Conservation (phyloP, 2,888 invertebrate species). For the Chirona hameri region DNA sequence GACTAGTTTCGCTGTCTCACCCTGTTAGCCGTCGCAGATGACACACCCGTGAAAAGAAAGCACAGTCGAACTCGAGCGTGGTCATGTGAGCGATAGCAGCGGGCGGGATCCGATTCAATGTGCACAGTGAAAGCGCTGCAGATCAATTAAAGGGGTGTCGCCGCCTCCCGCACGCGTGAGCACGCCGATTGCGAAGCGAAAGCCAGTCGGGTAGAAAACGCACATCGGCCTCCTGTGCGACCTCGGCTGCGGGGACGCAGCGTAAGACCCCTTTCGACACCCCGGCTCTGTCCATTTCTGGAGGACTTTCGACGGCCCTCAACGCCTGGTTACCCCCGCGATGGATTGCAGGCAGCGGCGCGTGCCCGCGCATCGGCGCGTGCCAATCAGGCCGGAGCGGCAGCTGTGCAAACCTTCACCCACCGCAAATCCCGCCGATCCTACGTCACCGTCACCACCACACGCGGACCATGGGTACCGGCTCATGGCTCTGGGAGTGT, state of each 20-base stretch:
- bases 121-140: not conserved
- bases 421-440: not conserved
- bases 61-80: not conserved
- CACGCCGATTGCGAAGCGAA: not conserved
- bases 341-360: not conserved
- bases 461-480: not conserved
- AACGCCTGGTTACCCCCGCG: not conserved
- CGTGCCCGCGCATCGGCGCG: not conserved
- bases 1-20: not conserved
- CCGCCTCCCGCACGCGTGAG: not conserved
- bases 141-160: conserved; percentile 2
- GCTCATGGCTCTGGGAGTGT: not conserved
- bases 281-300: not conserved
- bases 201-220: not conserved
- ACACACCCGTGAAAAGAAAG: not conserved
- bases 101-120: not conserved
- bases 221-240: not conserved
- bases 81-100: not conserved
- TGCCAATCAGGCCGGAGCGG: not conserved
- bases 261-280: not conserved
- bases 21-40: not conserved
- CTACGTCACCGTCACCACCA: not conserved
- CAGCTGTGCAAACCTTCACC: not conserved
- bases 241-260: not conserved
- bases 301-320: not conserved